Evolutionary conservation across 2,888 invertebrate genomes (phyloP), one percentile per base, ranked within the genome.

Genomic region (Mesorhabditis belari): DNA sequence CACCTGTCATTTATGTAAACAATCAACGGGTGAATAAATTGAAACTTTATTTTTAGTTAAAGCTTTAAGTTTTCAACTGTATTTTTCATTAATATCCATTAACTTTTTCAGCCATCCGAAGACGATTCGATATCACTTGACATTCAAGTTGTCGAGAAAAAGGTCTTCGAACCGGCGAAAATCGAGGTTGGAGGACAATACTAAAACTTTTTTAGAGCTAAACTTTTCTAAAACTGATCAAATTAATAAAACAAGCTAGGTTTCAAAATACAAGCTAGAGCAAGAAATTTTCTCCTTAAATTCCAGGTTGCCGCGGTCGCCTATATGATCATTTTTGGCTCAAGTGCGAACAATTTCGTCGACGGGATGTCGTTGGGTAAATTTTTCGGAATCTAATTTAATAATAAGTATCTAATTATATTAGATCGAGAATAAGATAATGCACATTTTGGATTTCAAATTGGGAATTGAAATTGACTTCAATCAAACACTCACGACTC

Each of bases 281-380:
- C 23, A 17, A 2, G 23, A 19, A 23, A 19, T 28, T 24, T 29
- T n/a, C n/a, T n/a, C n/a, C n/a, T n/a, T n/a, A n/a, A n/a, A n/a
- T n/a, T 19, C 19, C 27, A 62, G 58, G 58, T 75, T 4, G 76
- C 76, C 21, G 73, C 72, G 24, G 77, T 77, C 17, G 77, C 76
- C 17, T 77, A 77, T 56, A 78, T 78, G 78, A 75, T 78, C 35
- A 71, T 78, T 27, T 77, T 78, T 58, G 78, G 78, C 9, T 73
- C 72, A 24, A 69, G 71, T 2, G 75, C 76, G 19, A 78, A 78
- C 57, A 78, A 78, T 49, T 78, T 78, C 56, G 77, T 78, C 19
- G 78, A 78, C 63, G 78, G 78, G 57, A 77, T 78, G 77, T 76
- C 76, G 27, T 77, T 74, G 64, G 77, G 67, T 66, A 24, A 24